Evolutionary conservation across 2,113 vertebrate species (phyloP).

Genomic region (Stegostoma tigrinum): DNA sequence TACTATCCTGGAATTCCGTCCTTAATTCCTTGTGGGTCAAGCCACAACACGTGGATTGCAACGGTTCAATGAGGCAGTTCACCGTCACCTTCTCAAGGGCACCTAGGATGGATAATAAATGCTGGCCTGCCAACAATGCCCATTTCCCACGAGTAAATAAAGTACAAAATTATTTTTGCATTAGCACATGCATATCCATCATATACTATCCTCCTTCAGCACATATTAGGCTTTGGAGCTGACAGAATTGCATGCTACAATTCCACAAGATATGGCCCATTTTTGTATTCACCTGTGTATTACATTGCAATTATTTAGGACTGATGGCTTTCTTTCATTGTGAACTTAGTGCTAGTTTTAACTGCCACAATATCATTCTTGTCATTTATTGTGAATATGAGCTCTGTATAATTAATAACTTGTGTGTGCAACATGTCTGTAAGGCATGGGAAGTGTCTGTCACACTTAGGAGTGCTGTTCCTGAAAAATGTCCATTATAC

Average conservation of each 20-base stretch:
- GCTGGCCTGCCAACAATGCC: no score
- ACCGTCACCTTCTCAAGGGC: no score
- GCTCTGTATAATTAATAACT: not conserved
- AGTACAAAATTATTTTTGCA: not conserved
- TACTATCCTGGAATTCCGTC: no score
- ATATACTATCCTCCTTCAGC: not conserved
- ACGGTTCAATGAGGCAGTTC: no score
- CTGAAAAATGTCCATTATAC: not conserved
- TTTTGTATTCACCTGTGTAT: not conserved
- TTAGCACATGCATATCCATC: not conserved
- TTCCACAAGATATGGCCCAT: not conserved
- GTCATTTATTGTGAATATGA: not conserved
- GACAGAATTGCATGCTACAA: not conserved
- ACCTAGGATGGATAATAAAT: no score
- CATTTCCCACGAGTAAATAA: no score
- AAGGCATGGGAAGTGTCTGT: not conserved
- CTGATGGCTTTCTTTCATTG: not conserved
- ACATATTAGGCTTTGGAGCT: not conserved
- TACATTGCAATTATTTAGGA: not conserved
- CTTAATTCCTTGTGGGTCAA: no score
- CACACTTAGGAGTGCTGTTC: not conserved
- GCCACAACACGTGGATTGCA: no score
- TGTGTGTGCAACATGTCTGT: not conserved
- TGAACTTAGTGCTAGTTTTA: not conserved
- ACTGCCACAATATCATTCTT: not conserved